Percentiles rank a stretch among this genome's conserved stretches.
phyloP scores from a whole-genome alignment of 1,140 invertebrate genomes.

The Belonocnema kinseyi region DNA sequence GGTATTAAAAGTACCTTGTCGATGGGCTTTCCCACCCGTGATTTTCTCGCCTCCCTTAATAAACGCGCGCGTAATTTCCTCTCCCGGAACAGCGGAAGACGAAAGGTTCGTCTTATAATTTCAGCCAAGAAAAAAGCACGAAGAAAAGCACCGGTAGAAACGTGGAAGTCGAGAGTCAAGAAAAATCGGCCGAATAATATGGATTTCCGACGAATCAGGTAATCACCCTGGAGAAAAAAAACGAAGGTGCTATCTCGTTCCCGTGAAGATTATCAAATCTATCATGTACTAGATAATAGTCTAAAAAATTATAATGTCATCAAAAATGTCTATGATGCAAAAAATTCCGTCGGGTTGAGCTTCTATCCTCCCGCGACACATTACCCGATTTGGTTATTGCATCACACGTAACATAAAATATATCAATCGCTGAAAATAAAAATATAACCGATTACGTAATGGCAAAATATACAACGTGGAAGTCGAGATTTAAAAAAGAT shows the following conservation, averaged over 20 bases:
- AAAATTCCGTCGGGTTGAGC: too few relatives aligned
- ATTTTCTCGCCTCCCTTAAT: slow-evolving; percentile 25
- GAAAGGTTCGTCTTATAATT: slow-evolving; percentile 23
- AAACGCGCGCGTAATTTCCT: slow-evolving; percentile 29
- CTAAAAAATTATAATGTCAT: too few relatives aligned
- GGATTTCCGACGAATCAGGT: slow-evolving; percentile 23
- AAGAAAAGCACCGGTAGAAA: not conserved
- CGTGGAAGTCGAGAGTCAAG: not conserved
- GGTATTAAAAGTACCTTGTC: slow-evolving; percentile 31
- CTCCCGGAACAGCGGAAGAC: slow-evolving; percentile 19
- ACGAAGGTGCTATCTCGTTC: not conserved
- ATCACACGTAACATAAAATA: too few relatives aligned
- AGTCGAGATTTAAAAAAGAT: too few relatives aligned
- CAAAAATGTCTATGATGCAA: too few relatives aligned
- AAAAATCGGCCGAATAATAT: slow-evolving; percentile 15
- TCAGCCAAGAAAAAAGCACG: not conserved
- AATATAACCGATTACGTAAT: too few relatives aligned
- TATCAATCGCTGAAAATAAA: too few relatives aligned
- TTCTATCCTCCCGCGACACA: too few relatives aligned
- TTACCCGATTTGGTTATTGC: too few relatives aligned
- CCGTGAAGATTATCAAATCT: not conserved
- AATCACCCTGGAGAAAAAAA: not conserved
- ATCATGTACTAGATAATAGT: not conserved
- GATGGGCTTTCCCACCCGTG: slow-evolving; percentile 23
- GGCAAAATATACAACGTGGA: too few relatives aligned